Conservation (phyloP, 2,113 vertebrate genomes). For the Egretta garzetta region DNA sequence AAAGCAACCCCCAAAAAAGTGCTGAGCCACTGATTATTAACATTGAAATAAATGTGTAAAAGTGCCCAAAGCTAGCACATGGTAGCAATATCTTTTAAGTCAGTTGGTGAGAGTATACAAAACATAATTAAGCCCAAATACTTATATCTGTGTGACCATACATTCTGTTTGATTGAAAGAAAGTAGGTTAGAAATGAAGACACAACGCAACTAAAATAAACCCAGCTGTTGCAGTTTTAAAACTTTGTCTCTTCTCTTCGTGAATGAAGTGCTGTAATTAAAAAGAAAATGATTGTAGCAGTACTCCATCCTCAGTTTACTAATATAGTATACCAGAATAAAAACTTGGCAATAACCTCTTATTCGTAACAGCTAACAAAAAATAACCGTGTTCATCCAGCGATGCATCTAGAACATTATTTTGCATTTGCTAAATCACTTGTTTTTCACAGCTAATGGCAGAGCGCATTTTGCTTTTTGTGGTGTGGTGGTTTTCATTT, state of each 20-base stretch:
- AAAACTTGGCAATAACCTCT: conserved; percentile 73
- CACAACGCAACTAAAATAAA: conserved; percentile 67
- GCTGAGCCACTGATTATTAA: conserved; percentile 81
- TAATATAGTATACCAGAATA: conserved; percentile 77
- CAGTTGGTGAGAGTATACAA: conserved; percentile 84
- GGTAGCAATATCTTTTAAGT: conserved; percentile 80
- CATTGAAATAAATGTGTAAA: conserved; percentile 88
- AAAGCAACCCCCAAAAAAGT: conserved; percentile 79
- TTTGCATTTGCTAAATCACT: conserved; percentile 69
- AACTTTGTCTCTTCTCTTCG: conserved; percentile 64
- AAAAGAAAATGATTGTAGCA: conserved; percentile 71
- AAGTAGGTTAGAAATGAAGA: conserved; percentile 76
- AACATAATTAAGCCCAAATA: conserved; percentile 78
- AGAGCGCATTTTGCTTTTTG: conserved; percentile 54
- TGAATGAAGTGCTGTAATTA: conserved; percentile 73
- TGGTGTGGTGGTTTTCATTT: not conserved
- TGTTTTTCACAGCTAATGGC: conserved; percentile 63
- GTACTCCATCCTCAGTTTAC: conserved; percentile 72
- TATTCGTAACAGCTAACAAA: conserved; percentile 72
- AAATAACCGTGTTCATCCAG: conserved; percentile 71
- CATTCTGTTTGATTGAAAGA: conserved; percentile 82
- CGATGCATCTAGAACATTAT: conserved; percentile 64
- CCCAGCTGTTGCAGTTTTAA: conserved; percentile 77
- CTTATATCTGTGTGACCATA: conserved; percentile 83
- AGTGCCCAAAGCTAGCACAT: conserved; percentile 82